Conservation (phyloP, 2,797 vertebrate genomes). For the Brachyrhaphis roseni region DNA sequence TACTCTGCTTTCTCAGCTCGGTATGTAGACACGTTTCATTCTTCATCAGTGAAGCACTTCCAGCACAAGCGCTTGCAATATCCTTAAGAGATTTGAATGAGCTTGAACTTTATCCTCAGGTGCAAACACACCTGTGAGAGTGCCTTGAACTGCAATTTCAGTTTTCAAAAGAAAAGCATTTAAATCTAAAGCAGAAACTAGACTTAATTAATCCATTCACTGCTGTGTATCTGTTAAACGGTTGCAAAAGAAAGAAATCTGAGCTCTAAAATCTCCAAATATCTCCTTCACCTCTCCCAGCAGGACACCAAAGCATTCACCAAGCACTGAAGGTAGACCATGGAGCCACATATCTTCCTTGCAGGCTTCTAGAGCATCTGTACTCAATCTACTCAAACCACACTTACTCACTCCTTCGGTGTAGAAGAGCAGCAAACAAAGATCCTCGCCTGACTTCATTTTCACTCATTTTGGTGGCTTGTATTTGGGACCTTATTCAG, state of each 20-base stretch:
- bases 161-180: constrained; percentile 79
- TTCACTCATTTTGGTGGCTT: neutral
- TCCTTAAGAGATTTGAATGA: constrained; percentile 66
- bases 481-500: neutral
- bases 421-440: neutral
- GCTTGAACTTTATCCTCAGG: constrained; percentile 78
- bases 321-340: neutral
- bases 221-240: neutral
- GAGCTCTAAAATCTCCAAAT: too few relatives aligned
- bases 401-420: neutral
- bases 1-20: constrained; percentile 59
- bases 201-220: constrained; percentile 7
- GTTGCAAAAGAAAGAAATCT: neutral
- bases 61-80: constrained; percentile 69
- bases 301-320: neutral
- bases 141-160: constrained; percentile 83
- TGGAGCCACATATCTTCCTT: neutral
- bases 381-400: neutral
- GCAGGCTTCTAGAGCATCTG: neutral
- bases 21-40: constrained; percentile 57
- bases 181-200: constrained; percentile 60
- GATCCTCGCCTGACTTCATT: neutral
- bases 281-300: neutral
- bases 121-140: constrained; percentile 73
- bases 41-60: constrained; percentile 65